Conservation (phyloP, 1,140 invertebrate genomes). For the Tyrophagus putrescentiae region DNA sequence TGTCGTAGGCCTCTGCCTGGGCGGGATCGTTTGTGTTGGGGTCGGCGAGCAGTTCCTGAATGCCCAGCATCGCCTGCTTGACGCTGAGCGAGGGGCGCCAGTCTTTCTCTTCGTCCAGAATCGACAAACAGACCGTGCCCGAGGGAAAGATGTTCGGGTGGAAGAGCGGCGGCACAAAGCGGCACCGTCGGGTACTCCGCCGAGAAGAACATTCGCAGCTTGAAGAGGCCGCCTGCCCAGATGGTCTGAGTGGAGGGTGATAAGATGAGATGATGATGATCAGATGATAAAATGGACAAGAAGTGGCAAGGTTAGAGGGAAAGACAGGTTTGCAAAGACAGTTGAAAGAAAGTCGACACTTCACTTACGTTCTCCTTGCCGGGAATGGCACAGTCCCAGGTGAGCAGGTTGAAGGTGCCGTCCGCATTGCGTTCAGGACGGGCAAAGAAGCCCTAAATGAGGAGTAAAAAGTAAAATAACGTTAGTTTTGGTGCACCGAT, state of each 20-base stretch:
- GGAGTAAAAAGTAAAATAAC: too few relatives aligned
- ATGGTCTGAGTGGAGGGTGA: conserved; percentile 45
- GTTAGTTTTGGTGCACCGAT: too few relatives aligned
- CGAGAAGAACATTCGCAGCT: conserved; percentile 96
- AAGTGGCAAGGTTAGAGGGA: too few relatives aligned
- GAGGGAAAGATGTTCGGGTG: conserved; percentile 99
- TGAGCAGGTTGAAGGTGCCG: conserved; percentile 62
- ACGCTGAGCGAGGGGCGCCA: conserved; percentile 99
- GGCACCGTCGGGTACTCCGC: conserved; percentile 99
- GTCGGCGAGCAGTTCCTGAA: conserved; percentile 95
- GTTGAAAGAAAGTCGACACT: background rate
- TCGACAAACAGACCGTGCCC: conserved; percentile 84
- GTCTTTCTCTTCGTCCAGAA: conserved; percentile 97
- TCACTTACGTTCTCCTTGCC: conserved; percentile 72
- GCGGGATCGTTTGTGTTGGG: conserved; percentile 99
- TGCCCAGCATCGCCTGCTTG: conserved; percentile 95
- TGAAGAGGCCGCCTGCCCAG: conserved; percentile 96
- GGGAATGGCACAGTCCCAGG: conserved; percentile 98
- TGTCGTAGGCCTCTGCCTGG: conserved; percentile 98
- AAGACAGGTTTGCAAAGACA: background rate
- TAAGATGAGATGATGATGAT: conserved; percentile 4
- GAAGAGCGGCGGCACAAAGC: conserved; percentile 97
- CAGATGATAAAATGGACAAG: background rate
- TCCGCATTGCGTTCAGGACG: conserved; percentile 88
- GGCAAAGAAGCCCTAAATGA: conserved; percentile 74